Conservation (phyloP, 2,113 vertebrate genomes). For the Brachypodius melanocephalos region DNA sequence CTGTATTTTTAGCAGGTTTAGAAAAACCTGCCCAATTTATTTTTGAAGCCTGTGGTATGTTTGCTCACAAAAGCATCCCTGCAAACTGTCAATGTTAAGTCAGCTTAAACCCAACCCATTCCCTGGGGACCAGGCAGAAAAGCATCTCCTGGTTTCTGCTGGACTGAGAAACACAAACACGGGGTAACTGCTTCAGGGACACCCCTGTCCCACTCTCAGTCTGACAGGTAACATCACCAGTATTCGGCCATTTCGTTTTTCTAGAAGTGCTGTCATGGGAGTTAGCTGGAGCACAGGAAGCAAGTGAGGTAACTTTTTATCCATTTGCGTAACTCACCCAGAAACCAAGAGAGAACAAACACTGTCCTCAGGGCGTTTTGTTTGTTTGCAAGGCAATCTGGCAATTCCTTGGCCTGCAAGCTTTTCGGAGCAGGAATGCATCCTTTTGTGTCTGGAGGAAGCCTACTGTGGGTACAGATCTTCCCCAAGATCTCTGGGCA, state of each 20-base stretch:
- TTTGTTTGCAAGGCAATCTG: neutral
- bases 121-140: neutral
- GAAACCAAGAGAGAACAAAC: neutral
- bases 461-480: neutral
- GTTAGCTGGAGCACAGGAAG: neutral
- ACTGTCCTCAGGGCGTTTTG: neutral
- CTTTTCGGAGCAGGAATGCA: neutral
- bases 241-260: neutral
- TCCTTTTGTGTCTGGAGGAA: conserved; percentile 22
- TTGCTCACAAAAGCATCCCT: neutral
- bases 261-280: neutral
- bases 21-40: conserved; percentile 11
- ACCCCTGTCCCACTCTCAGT: neutral
- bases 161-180: rapidly evolving
- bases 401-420: neutral
- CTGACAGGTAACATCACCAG: neutral
- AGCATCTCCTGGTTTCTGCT: neutral
- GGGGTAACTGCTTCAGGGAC: neutral
- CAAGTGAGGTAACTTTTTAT: neutral
- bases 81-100: neutral
- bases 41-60: neutral
- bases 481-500: neutral
- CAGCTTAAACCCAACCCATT: neutral
- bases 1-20: conserved; percentile 11
- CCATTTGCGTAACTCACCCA: neutral